These are phyloP conservation scores for Crambe crambe DNA, from an alignment of 37 sponge, comb jelly and placozoan species.

Conservation along the genomic window DNA sequence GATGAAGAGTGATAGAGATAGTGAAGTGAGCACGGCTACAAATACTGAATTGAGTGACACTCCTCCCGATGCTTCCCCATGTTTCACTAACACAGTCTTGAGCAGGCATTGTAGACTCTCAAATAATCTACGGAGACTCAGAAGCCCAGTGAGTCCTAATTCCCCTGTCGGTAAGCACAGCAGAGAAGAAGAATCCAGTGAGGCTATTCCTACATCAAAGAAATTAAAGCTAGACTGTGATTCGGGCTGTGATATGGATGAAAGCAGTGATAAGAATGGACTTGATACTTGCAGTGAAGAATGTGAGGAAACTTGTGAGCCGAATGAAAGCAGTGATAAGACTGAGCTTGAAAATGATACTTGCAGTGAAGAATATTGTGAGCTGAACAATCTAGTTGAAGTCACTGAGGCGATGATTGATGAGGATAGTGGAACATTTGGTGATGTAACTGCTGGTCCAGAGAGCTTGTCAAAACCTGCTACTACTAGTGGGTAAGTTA, in stretches of 20 bases:
- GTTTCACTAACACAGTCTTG: neutral
- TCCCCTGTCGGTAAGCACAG: neutral
- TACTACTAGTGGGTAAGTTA: neutral
- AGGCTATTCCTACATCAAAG: neutral
- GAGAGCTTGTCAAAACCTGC: constrained; percentile 4
- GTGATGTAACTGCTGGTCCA: neutral
- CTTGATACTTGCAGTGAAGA: neutral
- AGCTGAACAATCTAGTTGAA: no score
- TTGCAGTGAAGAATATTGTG: no score
- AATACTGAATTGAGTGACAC: neutral
- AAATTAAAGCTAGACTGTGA: neutral
- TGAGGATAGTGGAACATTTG: neutral
- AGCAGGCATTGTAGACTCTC: neutral
- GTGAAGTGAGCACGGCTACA: neutral
- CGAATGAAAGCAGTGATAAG: no score
- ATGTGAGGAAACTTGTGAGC: neutral
- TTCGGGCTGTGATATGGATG: neutral
- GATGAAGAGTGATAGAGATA: no score
- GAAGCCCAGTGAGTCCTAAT: neutral
- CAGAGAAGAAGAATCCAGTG: neutral
- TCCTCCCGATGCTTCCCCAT: neutral
- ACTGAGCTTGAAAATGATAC: no score
- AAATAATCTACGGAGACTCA: neutral
- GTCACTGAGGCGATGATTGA: neutral
- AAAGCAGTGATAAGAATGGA: neutral